Percentiles rank a stretch among this genome's conserved stretches.
These are phyloP conservation scores for Oncorhynchus clarkii DNA, from an alignment of 2,113 vertebrate species.

Conservation along the genomic window DNA sequence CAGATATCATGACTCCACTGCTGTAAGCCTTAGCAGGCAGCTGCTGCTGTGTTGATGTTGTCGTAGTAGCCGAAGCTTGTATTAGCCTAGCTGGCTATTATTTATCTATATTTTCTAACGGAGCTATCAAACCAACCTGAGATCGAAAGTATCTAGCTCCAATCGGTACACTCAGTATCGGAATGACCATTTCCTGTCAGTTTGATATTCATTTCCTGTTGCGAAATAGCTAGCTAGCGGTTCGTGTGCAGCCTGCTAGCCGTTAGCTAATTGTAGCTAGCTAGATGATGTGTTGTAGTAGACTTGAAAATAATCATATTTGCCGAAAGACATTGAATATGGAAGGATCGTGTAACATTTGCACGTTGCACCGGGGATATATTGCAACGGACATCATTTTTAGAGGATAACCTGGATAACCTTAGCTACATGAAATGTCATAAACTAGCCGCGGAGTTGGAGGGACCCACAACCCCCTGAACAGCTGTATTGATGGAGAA, in stretches of 20 bases:
- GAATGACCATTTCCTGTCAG: slow-evolving; percentile 15
- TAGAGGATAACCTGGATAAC: slow-evolving; percentile 57
- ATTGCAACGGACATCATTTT: slow-evolving; percentile 45
- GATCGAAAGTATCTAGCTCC: not conserved
- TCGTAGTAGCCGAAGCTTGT: slow-evolving; percentile 33
- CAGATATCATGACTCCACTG: slow-evolving; percentile 52
- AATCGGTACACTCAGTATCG: not conserved
- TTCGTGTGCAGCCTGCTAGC: not conserved
- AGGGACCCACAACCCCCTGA: slow-evolving; percentile 22
- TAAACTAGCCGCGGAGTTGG: slow-evolving; percentile 61
- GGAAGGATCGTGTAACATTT: slow-evolving; percentile 39
- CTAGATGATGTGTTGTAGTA: slow-evolving; percentile 30
- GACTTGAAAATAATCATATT: not conserved
- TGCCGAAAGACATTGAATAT: slow-evolving; percentile 53
- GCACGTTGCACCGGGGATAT: slow-evolving; percentile 38
- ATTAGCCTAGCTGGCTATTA: slow-evolving; percentile 30
- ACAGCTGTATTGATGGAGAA: slow-evolving; percentile 55
- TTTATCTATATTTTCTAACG: slow-evolving; percentile 10
- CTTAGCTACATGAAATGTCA: slow-evolving; percentile 69
- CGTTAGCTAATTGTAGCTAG: slow-evolving; percentile 9
- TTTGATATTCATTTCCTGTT: slow-evolving; percentile 27
- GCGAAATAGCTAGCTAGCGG: slow-evolving; percentile 40
- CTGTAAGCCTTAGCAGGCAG: slow-evolving; percentile 34
- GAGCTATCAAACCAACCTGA: not conserved
- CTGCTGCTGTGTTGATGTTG: slow-evolving; percentile 2